A percentile compares a stretch with the other conserved stretches of the same genome.
These are phyloP conservation scores for Xiphophorus hellerii DNA, from an alignment of 2,113 vertebrate species.

Conservation along the genomic window DNA sequence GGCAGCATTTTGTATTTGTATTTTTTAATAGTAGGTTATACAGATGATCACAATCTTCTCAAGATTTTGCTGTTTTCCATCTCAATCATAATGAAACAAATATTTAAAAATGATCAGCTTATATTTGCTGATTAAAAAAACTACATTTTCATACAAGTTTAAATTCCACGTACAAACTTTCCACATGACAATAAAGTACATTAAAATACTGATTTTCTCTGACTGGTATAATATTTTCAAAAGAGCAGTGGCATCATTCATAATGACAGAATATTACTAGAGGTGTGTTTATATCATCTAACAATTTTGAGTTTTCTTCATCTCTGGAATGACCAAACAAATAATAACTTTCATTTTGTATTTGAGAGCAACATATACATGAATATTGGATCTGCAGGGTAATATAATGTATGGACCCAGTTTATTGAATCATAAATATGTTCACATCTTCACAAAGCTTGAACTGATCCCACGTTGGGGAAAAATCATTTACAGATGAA, in stretches of 20 bases:
- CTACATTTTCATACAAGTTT: too few species aligned
- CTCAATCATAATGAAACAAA: too few species aligned
- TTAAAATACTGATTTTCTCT: neutral
- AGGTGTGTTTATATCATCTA: neutral
- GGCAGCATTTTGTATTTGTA: too few species aligned
- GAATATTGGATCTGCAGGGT: neutral
- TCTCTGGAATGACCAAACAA: neutral
- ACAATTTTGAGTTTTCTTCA: neutral
- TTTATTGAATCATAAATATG: neutral
- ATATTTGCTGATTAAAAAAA: neutral
- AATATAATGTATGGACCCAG: too few species aligned
- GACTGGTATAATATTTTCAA: too few species aligned
- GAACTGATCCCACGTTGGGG: neutral
- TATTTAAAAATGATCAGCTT: too few species aligned
- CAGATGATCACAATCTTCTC: too few species aligned
- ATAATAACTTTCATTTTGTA: neutral
- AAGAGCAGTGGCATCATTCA: neutral
- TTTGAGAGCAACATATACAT: neutral
- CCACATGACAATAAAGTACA: too few species aligned
- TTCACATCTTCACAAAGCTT: neutral
- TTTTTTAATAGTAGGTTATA: too few species aligned
- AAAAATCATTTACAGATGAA: too few species aligned
- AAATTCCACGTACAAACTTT: neutral
- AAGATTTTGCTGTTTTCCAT: too few species aligned
- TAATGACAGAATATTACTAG: neutral